Conservation (phyloP, 2,888 invertebrate genomes). For the Oscheius sp. region DNA sequence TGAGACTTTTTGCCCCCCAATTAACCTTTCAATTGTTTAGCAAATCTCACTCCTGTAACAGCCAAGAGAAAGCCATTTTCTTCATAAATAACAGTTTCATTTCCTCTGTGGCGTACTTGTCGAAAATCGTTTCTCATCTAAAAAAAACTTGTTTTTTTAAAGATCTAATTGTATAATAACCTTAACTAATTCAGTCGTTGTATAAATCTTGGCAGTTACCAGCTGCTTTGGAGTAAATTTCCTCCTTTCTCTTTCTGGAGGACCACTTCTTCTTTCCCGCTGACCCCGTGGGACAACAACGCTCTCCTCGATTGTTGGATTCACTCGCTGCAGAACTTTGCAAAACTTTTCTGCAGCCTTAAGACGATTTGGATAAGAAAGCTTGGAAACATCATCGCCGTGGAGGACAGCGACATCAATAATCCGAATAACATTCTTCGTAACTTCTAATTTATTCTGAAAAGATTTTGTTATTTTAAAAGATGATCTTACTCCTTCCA, state of each 20-base stretch:
- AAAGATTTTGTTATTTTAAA: neutral
- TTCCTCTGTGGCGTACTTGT: neutral
- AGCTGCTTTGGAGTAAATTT: slow-evolving; percentile 11
- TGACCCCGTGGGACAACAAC: no score
- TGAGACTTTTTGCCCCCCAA: slow-evolving; percentile 16
- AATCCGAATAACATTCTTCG: slow-evolving; percentile 49
- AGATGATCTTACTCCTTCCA: neutral
- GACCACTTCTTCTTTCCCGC: neutral
- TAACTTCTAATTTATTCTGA: neutral
- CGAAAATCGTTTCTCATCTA: slow-evolving; percentile 8
- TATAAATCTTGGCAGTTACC: slow-evolving; percentile 20
- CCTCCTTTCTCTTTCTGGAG: neutral
- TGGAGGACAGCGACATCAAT: slow-evolving; percentile 63
- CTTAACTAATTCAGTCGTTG: slow-evolving; percentile 17
- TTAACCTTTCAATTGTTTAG: slow-evolving; percentile 33
- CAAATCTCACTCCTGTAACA: slow-evolving; percentile 33
- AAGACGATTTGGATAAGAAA: slow-evolving; percentile 50
- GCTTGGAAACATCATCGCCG: slow-evolving; percentile 61
- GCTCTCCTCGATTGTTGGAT: no score
- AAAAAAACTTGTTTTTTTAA: neutral
- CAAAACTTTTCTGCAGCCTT: slow-evolving; percentile 58
- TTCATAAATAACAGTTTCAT: slow-evolving; percentile 25
- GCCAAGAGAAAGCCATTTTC: slow-evolving; percentile 27
- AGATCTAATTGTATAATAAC: neutral
- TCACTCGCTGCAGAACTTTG: slow-evolving; percentile 44